Evolutionary conservation across 2,888 invertebrate species (phyloP).

Genomic region (Saturnia pavonia): DNA sequence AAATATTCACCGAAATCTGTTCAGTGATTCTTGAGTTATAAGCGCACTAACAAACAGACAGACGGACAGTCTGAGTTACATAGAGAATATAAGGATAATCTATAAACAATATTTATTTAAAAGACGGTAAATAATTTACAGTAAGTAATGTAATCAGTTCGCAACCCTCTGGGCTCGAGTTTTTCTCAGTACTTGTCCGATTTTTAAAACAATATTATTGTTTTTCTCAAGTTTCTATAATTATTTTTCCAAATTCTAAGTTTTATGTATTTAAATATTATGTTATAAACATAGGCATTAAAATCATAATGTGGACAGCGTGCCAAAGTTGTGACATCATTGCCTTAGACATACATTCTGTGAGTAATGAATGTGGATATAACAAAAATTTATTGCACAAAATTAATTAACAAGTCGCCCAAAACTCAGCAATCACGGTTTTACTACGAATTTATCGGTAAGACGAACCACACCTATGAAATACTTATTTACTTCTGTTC

Average conservation of each 20-base stretch:
- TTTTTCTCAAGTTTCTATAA: constrained; percentile 19
- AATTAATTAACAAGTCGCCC: constrained; percentile 31
- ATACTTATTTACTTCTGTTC: constrained; percentile 4
- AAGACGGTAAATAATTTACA: no score
- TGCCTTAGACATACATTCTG: constrained; percentile 34
- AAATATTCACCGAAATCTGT: no score
- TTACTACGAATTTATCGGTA: constrained; percentile 18
- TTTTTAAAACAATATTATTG: constrained; percentile 9
- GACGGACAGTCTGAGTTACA: no score
- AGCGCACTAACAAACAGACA: no score
- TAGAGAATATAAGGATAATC: no score
- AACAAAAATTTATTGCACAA: constrained; percentile 29
- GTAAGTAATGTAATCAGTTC: no score
- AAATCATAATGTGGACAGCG: constrained; percentile 28
- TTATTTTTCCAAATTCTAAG: neutral
- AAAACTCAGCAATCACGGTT: constrained; percentile 25
- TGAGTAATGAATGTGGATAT: constrained; percentile 33
- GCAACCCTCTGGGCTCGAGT: no score
- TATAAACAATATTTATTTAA: no score
- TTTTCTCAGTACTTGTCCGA: no score
- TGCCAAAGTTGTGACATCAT: constrained; percentile 31
- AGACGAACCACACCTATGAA: constrained; percentile 16
- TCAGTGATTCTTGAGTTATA: no score
- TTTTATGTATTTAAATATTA: neutral
- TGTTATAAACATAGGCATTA: constrained; percentile 26